Evolutionary conservation across 1,140 invertebrate species (phyloP), one percentile per base, ranked within the genome.

Genomic region (Drosophila jambulina): DNA sequence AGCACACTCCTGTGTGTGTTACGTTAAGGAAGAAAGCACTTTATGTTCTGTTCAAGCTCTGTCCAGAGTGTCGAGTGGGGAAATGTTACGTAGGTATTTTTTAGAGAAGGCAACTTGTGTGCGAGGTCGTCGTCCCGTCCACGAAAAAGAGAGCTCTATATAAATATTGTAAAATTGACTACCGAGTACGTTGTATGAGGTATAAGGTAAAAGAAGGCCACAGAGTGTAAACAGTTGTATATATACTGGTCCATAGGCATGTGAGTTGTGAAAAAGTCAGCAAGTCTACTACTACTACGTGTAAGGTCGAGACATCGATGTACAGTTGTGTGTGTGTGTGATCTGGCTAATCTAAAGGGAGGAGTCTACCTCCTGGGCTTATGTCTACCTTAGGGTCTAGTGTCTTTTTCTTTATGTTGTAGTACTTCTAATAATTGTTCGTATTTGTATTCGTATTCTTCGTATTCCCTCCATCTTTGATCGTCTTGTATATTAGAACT

Each of bases 111-210:
- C 85, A 91, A 80, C 85, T 90, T 88, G 85, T 88, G 85, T 88
- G 85, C 75, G 74, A 78, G 59, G 56, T 76, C 53, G 59, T 74
- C 23, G 17, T 51, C 48, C 29, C 61, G 72, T 64, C 59, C 65
- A 40, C 51, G 71, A 27, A 23, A 15, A 53, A 65, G 62, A 67
- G 48, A 74, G 60, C 49, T 64, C 36, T 53, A 71, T 53, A 34
- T 65, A 76, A 51, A 51, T 51, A 61, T 58, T 83, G 67, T 84
- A 81, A 88, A 87, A 88, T 88, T 88, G 85, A 90, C 85, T 90
- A 90, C 81, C 82, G 38, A 90, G 86, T 90, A 90, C 85, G 85
- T 91, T 90, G 63, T 90, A 91, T 90, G 85, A 90, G 85, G 85
- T 90, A 90, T 90, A 74, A 74, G 70, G 70, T 74, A 74, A 91